Evolutionary conservation across 2,797 vertebrate species (phyloP).

Genomic region (Rhyacichthys aspro): DNA sequence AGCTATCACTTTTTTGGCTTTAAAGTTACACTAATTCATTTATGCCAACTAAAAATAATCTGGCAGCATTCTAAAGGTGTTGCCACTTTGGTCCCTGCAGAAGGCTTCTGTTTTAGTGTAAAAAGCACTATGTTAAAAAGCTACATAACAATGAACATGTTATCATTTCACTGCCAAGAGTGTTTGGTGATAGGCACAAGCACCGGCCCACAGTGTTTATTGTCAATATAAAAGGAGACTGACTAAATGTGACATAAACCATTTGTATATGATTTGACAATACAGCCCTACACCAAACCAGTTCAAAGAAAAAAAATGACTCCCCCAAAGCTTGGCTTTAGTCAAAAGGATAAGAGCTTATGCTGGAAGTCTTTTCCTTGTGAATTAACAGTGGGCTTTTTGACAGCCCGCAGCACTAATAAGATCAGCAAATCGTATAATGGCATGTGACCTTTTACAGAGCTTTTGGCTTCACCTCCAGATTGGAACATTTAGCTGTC

Average conservation of each 20-base stretch:
- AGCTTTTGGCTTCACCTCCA: constrained; percentile 77
- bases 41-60: too few species aligned
- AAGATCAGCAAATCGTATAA: constrained; percentile 74
- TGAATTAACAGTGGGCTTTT: constrained; percentile 59
- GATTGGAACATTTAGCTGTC: constrained; percentile 81
- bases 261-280: constrained; percentile 33
- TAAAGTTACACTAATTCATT: constrained; percentile 1
- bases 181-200: too few species aligned
- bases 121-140: too few species aligned
- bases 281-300: constrained; percentile 23
- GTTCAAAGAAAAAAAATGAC: constrained; percentile 31
- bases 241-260: background rate
- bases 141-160: too few species aligned
- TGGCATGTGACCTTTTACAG: constrained; percentile 77
- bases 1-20: too few species aligned
- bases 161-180: too few species aligned
- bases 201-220: background rate
- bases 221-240: background rate
- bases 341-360: constrained; percentile 43
- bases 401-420: constrained; percentile 73
- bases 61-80: too few species aligned
- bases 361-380: constrained; percentile 44
- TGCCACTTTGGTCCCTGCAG: too few species aligned
- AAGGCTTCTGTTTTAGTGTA: too few species aligned
- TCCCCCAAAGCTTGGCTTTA: constrained; percentile 43